Evolutionary conservation across 2,113 vertebrate genomes (phyloP).

Genomic region (Sciurus niger): DNA sequence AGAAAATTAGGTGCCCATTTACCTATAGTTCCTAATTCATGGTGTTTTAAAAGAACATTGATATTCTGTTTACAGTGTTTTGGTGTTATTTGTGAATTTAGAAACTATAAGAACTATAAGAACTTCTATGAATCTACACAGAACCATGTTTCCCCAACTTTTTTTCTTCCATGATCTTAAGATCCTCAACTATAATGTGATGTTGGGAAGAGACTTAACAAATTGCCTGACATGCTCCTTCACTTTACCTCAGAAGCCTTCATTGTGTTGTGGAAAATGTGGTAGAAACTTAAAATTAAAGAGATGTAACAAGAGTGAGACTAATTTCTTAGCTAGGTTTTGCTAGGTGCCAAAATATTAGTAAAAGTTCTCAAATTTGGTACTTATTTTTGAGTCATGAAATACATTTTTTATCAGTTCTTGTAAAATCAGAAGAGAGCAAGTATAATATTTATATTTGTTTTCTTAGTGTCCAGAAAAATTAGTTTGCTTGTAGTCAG

Average conservation of each 20-base stretch:
- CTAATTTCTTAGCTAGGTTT: neutral
- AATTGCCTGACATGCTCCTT: neutral
- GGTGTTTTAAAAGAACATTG: neutral
- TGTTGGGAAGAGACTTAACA: neutral
- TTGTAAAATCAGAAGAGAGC: neutral
- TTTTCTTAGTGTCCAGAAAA: slow-evolving; percentile 35
- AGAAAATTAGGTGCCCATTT: neutral
- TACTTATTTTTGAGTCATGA: slow-evolving; percentile 22
- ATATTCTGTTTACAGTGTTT: neutral
- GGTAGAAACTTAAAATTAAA: neutral
- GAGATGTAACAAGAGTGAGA: neutral
- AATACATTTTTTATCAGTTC: neutral
- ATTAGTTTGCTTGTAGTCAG: neutral
- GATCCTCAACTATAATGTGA: neutral
- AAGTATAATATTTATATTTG: neutral
- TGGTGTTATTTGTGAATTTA: neutral
- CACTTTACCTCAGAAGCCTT: neutral
- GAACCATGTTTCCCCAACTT: neutral
- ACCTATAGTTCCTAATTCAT: neutral
- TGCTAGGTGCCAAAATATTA: neutral
- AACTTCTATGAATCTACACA: neutral
- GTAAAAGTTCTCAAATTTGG: neutral
- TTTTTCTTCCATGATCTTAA: neutral
- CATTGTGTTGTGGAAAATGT: neutral
- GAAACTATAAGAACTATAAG: neutral